These are phyloP conservation scores for Caenorhabditis elegans DNA, from an alignment of 1,140 invertebrate species.

Conservation along the genomic window DNA sequence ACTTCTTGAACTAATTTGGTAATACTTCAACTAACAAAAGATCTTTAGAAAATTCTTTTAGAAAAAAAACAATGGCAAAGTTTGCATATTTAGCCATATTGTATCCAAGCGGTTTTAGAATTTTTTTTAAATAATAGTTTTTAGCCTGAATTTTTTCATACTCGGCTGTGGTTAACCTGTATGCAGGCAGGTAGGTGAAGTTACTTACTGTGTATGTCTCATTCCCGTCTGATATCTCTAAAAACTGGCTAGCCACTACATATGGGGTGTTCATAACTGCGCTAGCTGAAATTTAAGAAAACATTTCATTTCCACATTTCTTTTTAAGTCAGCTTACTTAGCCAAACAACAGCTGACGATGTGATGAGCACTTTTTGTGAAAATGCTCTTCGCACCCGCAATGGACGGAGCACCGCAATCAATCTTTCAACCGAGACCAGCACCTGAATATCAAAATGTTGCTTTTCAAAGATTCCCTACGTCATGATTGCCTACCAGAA, in stretches of 20 bases:
- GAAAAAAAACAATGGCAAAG: background rate
- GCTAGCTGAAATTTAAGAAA: slow-evolving; percentile 13
- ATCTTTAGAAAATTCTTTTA: background rate
- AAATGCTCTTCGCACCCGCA: slow-evolving; percentile 55
- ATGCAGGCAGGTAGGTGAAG: no score
- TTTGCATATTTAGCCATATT: no score
- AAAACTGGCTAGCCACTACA: slow-evolving; percentile 57
- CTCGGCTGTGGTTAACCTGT: no score
- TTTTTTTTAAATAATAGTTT: no score
- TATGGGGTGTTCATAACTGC: slow-evolving; percentile 58
- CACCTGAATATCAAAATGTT: slow-evolving; percentile 53
- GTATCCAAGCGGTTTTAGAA: no score
- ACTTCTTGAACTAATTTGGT: background rate
- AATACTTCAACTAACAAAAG: no score
- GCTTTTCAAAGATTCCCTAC: background rate
- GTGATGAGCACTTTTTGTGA: slow-evolving; percentile 49
- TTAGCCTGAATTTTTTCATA: no score
- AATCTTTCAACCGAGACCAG: slow-evolving; percentile 62
- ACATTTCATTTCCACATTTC: background rate
- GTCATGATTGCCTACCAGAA: slow-evolving; percentile 48
- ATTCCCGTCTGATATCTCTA: slow-evolving; percentile 50
- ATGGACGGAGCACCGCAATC: slow-evolving; percentile 61
- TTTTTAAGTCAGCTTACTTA: slow-evolving; percentile 45
- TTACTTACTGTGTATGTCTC: slow-evolving; percentile 48
- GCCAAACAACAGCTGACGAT: slow-evolving; percentile 55